A percentile compares a stretch with the other conserved stretches of the same genome.
Evolutionary conservation across 2,888 invertebrate species (phyloP).

Genomic region (Pharmacophagus antenor): DNA sequence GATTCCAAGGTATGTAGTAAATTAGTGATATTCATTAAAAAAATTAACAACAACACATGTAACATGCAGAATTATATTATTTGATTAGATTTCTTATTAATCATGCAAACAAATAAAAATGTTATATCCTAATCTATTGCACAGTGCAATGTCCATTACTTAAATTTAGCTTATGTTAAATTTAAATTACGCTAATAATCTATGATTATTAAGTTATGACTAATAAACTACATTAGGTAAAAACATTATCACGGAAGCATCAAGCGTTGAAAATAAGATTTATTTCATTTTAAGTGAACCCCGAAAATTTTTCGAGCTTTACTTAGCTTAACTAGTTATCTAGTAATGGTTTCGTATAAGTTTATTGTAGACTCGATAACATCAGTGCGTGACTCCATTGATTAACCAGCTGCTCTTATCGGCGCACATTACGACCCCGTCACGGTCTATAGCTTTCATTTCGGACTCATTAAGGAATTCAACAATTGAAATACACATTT

Average conservation of each 20-base stretch:
- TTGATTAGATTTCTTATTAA: neutral
- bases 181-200: neutral
- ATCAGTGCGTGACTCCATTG: conserved; percentile 37
- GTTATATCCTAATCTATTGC: no score
- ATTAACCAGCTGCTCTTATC: conserved; percentile 60
- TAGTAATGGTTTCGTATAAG: conserved; percentile 14
- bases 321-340: conserved; percentile 3
- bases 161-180: no score
- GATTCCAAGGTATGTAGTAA: conserved; percentile 68
- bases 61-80: neutral
- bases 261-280: neutral
- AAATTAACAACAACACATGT: neutral
- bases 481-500: conserved; percentile 11
- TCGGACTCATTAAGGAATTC: conserved; percentile 27
- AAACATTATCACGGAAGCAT: neutral
- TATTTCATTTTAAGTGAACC: no score
- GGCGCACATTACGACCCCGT: conserved; percentile 55
- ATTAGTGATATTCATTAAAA: conserved; percentile 3
- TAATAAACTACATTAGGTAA: neutral
- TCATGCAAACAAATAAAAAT: neutral
- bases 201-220: neutral
- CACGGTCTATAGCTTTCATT: conserved; percentile 46
- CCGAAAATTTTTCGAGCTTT: neutral
- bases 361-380: conserved; percentile 28
- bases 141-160: no score